phyloP scores from a whole-genome alignment of 2,888 invertebrate species.

The Andricus quercusramuli region DNA sequence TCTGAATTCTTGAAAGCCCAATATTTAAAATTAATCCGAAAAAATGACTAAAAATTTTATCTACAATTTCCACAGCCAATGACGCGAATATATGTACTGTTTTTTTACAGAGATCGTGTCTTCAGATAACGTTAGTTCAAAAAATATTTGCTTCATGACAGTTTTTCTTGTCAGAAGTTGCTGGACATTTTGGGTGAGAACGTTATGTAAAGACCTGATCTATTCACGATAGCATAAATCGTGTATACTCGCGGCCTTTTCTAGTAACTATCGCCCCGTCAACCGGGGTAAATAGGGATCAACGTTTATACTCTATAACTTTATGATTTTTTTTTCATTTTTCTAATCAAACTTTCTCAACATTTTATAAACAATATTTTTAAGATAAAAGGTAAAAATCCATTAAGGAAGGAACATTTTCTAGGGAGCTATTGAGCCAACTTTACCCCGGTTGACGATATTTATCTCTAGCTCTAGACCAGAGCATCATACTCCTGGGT shows the following conservation, averaged over 20 bases:
- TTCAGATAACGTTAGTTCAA: constrained; percentile 16
- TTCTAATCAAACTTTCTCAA: neutral
- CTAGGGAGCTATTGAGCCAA: too few relatives aligned
- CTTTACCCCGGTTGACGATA: neutral
- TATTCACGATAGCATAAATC: neutral
- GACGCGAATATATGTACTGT: constrained; percentile 60
- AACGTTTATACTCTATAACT: too few relatives aligned
- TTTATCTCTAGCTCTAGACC: constrained; percentile 33
- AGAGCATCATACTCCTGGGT: constrained; percentile 18
- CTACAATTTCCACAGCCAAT: constrained; percentile 60
- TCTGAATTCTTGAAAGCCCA: constrained; percentile 38
- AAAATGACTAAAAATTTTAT: constrained; percentile 50
- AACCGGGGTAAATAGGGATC: too few relatives aligned
- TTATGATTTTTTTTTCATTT: neutral
- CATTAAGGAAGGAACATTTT: too few relatives aligned
- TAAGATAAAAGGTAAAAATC: too few relatives aligned
- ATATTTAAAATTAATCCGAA: constrained; percentile 45
- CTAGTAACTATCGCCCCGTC: neutral
- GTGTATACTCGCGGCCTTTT: constrained; percentile 43
- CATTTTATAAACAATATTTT: too few relatives aligned
- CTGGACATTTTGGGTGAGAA: neutral
- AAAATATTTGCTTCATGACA: constrained; percentile 25
- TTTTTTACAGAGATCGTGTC: constrained; percentile 46
- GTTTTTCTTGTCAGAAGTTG: neutral
- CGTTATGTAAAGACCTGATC: constrained; percentile 23